Percentiles rank a stretch among this genome's conserved stretches.
Evolutionary conservation across 1,140 invertebrate genomes (phyloP).

Genomic region (Episyrphus balteatus): DNA sequence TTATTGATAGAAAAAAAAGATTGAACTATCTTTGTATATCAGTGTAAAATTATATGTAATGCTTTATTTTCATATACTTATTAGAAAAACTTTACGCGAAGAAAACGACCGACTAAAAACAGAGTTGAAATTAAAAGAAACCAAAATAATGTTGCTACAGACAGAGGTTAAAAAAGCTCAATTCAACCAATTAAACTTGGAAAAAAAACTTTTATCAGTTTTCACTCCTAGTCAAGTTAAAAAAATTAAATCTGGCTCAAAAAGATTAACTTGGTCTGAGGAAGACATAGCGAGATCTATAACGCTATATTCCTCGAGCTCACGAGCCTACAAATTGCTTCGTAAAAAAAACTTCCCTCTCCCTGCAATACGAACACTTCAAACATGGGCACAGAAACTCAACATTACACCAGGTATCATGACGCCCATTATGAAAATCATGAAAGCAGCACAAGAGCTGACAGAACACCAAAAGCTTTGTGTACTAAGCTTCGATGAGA

Average conservation of each 20-base stretch:
- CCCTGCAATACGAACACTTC: constrained; percentile 1
- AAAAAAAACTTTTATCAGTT: too few species aligned
- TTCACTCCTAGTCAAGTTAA: not conserved
- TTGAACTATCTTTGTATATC: too few species aligned
- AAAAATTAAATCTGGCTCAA: constrained; percentile 1
- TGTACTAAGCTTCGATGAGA: constrained; percentile 5
- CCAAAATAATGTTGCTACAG: too few species aligned
- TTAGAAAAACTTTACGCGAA: too few species aligned
- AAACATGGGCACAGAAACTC: constrained; percentile 4
- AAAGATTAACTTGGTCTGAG: not conserved
- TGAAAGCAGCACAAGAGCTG: not conserved
- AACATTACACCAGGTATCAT: constrained; percentile 1
- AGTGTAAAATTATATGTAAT: too few species aligned
- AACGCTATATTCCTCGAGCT: constrained; percentile 3
- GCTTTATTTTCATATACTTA: too few species aligned
- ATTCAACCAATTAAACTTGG: too few species aligned
- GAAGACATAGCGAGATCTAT: constrained; percentile 6
- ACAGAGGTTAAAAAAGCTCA: too few species aligned
- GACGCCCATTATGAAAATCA: constrained; percentile 2
- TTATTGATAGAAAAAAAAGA: too few species aligned
- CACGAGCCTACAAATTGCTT: not conserved
- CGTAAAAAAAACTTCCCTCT: constrained; percentile 5
- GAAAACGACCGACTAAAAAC: too few species aligned
- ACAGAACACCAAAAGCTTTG: constrained; percentile 2
- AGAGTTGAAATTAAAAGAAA: too few species aligned